Evolutionary conservation across 2,888 invertebrate species (phyloP).

Genomic region (Drosophila sordidula): DNA sequence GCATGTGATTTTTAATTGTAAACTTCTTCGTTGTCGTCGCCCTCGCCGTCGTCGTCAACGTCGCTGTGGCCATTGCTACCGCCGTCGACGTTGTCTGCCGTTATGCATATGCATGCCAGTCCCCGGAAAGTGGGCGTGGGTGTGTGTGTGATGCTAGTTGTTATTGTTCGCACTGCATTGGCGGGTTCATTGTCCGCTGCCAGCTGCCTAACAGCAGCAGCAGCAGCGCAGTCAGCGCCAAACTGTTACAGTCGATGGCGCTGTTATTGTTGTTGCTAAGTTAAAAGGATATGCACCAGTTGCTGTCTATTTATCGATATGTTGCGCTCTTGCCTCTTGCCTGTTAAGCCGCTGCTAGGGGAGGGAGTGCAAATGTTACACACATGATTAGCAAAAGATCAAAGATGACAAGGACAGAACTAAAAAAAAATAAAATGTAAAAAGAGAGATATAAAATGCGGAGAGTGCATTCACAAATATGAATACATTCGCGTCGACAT

Average conservation of each 20-base stretch:
- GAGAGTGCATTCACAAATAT: no score
- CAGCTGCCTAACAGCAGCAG: slow-evolving; percentile 28
- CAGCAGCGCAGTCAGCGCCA: slow-evolving; percentile 20
- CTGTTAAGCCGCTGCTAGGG: not conserved
- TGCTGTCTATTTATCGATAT: slow-evolving; percentile 52
- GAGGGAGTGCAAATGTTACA: slow-evolving; percentile 1
- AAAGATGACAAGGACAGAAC: not conserved
- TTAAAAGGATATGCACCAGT: slow-evolving; percentile 48
- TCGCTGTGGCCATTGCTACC: slow-evolving; percentile 11
- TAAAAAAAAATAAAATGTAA: not conserved
- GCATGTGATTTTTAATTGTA: slow-evolving; percentile 18
- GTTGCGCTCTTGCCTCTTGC: slow-evolving; percentile 13
- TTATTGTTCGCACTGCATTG: slow-evolving; percentile 14
- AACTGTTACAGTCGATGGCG: slow-evolving; percentile 14
- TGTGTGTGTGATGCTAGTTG: slow-evolving; percentile 2
- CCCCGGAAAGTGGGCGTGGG: not conserved
- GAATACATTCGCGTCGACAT: no score
- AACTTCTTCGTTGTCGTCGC: slow-evolving; percentile 28
- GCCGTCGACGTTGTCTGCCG: slow-evolving; percentile 4
- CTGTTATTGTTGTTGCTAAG: not conserved
- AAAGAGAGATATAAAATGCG: no score
- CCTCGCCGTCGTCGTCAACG: not conserved
- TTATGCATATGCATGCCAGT: slow-evolving; percentile 22
- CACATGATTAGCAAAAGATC: not conserved
- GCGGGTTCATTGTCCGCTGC: slow-evolving; percentile 62